phyloP scores from a whole-genome alignment of 2,113 vertebrate species.

The Macquaria ambigua region DNA sequence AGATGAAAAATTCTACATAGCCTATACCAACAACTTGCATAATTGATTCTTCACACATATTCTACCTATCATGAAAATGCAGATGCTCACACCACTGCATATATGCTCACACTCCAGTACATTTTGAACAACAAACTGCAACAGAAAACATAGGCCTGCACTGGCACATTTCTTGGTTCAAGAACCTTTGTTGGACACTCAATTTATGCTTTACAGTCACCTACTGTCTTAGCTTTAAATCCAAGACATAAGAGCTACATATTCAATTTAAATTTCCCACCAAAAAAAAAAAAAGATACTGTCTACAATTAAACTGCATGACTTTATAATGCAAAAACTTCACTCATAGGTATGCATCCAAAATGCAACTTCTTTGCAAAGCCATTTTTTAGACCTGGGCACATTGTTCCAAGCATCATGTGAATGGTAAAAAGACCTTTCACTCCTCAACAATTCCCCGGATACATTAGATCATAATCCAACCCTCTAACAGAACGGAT shows the following conservation, averaged over 20 bases:
- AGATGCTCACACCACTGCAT: slow-evolving; percentile 45
- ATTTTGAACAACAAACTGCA: slow-evolving; percentile 33
- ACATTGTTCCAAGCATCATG: not conserved
- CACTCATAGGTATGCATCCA: not conserved
- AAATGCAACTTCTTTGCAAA: slow-evolving; percentile 44
- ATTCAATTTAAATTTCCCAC: not conserved
- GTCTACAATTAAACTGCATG: not conserved
- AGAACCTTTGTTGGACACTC: slow-evolving; percentile 2
- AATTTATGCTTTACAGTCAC: not conserved
- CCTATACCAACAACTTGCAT: not conserved
- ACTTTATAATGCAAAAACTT: slow-evolving; percentile 31
- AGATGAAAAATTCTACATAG: not conserved
- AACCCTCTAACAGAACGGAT: not conserved
- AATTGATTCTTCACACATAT: not conserved
- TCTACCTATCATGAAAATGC: slow-evolving; percentile 42
- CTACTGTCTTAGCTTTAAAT: not conserved
- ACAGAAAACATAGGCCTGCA: slow-evolving; percentile 47
- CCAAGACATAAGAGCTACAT: not conserved
- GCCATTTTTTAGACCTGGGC: not conserved
- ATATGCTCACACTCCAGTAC: slow-evolving; percentile 24
- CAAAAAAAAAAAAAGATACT: not conserved
- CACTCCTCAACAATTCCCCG: not conserved
- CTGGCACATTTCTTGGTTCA: not conserved
- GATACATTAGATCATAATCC: slow-evolving; percentile 9
- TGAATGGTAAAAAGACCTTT: not conserved